A percentile compares a stretch with the other conserved stretches of the same genome.
Evolutionary conservation across 1,140 invertebrate genomes (phyloP).

Genomic region (Neelides sp.): DNA sequence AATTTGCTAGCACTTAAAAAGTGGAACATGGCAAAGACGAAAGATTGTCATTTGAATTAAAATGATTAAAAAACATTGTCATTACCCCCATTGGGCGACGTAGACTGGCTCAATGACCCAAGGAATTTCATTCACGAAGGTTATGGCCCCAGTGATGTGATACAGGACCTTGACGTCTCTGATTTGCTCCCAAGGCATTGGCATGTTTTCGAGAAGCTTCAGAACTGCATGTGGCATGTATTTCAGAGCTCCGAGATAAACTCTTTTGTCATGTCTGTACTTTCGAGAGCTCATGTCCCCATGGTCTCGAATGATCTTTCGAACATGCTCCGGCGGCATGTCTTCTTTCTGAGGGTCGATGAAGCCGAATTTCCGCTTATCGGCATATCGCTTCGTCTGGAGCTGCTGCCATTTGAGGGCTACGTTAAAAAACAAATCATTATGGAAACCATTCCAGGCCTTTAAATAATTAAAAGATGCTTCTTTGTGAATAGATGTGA

Average conservation of each 20-base stretch:
- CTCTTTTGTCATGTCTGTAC: conserved; percentile 96
- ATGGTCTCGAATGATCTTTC: conserved; percentile 98
- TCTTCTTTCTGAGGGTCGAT: conserved; percentile 98
- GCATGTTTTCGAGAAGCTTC: conserved; percentile 98
- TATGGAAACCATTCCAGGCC: neutral
- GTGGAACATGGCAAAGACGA: conserved; percentile 7
- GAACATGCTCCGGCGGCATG: conserved; percentile 97
- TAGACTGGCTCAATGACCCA: conserved; percentile 99
- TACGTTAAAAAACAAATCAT: conserved; percentile 34
- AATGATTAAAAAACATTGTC: conserved; percentile 11
- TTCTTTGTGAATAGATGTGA: neutral
- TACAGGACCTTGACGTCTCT: conserved; percentile 93
- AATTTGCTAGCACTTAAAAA: neutral
- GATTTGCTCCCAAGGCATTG: conserved; percentile 99
- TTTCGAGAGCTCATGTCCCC: conserved; percentile 99
- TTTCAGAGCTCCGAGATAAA: conserved; percentile 94
- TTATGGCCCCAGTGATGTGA: conserved; percentile 98
- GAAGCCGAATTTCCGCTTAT: conserved; percentile 97
- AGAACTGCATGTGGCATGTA: conserved; percentile 99
- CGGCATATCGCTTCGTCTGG: conserved; percentile 92
- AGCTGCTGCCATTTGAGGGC: conserved; percentile 97
- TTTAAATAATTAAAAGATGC: neutral
- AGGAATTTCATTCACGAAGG: conserved; percentile 99
- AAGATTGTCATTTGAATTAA: conserved; percentile 6
- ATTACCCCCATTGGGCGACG: conserved; percentile 97